Evolutionary conservation across 2,888 invertebrate genomes (phyloP), one percentile per base, ranked within the genome.

Genomic region (Acanthopleura granulata): DNA sequence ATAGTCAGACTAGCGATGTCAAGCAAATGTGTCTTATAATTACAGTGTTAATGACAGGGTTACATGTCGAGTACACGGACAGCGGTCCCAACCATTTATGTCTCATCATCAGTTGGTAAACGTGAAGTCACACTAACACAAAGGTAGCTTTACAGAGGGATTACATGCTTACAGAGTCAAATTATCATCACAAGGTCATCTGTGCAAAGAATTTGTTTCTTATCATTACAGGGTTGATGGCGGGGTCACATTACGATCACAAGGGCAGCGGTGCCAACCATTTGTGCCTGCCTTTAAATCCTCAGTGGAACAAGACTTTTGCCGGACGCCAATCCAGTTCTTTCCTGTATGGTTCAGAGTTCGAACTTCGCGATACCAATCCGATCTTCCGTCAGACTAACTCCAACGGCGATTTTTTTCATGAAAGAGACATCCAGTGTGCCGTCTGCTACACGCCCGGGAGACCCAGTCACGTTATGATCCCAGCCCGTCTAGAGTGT

Each of bases 231-330:
- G 57, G 57, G 3, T n/a, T 57, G 57, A 57, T 57, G 57, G 57
- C 57, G 6, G 57, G 57, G 22, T 57, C 57, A n/a, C 22, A 57
- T 57, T 57, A 57, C 57, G 3, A 57, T 3, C 57, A 57, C 22
- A 22, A n/a, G 18, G 57, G 57, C 6, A n/a, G n/a, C 22, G 57
- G 57, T 57, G 57, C 6, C 22, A 57, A 57, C 57, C 57, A 57
- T 22, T 22, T 57, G n/a, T 57, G 57, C 12, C 57, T 57, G 3
- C 57, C 57, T n/a, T 12, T 57, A 57, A 22, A 57, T 22, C 57
- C 57, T 57, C 57, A 57, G 22, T 57, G 57, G 57, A 57, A 57
- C 57, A 57, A 22, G 57, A 57, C 57, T 18, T 18, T 57, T 57
- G 57, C 6, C 6, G 57, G 57, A 57, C 57, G 12, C 57, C 57